A percentile compares a stretch with the other conserved stretches of the same genome.
phyloP scores from a whole-genome alignment of 2,888 invertebrate genomes.

The Chrysopilus asiliformis region DNA sequence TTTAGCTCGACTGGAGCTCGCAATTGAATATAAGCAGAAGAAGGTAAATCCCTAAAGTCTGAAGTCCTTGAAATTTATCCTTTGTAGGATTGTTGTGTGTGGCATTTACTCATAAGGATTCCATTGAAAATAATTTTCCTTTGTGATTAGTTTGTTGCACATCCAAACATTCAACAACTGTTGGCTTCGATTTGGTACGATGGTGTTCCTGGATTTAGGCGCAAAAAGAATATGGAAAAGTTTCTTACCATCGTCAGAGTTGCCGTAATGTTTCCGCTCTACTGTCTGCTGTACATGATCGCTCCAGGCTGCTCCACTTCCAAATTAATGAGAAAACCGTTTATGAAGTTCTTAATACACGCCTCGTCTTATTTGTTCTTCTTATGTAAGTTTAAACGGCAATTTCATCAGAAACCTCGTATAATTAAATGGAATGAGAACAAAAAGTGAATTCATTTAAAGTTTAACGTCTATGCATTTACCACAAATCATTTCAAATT shows the following conservation, averaged over 20 bases:
- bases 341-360: conserved; percentile 93
- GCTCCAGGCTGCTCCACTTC: conserved; percentile 71
- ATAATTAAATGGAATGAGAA: too few species aligned
- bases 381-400: conserved; percentile 53
- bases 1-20: conserved; percentile 72
- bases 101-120: background rate
- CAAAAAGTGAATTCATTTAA: too few species aligned
- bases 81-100: background rate
- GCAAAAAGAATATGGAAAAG: conserved; percentile 62
- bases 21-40: conserved; percentile 90
- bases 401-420: too few species aligned
- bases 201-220: conserved; percentile 83
- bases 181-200: conserved; percentile 90
- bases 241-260: conserved; percentile 59
- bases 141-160: conserved; percentile 70
- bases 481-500: too few species aligned
- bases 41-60: conserved; percentile 44
- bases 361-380: conserved; percentile 90
- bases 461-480: too few species aligned
- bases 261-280: conserved; percentile 73
- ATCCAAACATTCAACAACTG: conserved; percentile 87
- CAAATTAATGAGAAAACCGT: conserved; percentile 78
- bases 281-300: conserved; percentile 73
- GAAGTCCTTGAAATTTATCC: background rate
- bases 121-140: background rate